phyloP scores from a whole-genome alignment of 1,140 invertebrate genomes.

The Listronotus bonariensis region DNA sequence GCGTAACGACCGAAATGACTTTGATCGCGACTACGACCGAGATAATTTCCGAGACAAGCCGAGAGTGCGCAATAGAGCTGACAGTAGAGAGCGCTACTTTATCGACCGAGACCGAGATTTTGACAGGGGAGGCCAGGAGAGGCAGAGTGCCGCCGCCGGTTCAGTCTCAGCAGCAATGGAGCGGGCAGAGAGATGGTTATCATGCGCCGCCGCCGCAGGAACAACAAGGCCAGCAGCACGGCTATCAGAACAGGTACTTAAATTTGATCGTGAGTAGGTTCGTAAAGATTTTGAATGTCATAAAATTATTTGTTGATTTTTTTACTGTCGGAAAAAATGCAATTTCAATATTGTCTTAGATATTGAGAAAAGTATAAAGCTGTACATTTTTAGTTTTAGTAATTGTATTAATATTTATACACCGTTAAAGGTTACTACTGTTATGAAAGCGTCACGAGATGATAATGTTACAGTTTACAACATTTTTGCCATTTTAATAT shows the following conservation, averaged over 20 bases:
- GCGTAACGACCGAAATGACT: conserved; percentile 1
- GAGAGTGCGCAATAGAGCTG: not conserved
- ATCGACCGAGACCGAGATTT: not conserved
- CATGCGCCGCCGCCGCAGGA: conserved; percentile 1
- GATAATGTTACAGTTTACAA: too few species aligned
- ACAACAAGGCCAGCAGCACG: conserved; percentile 1
- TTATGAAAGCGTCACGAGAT: too few species aligned
- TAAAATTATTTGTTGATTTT: too few species aligned
- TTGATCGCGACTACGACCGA: conserved; percentile 5
- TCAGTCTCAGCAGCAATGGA: not conserved
- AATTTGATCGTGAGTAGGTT: conserved; percentile 9
- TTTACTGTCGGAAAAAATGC: too few species aligned
- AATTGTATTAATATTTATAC: too few species aligned
- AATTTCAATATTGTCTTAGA: too few species aligned
- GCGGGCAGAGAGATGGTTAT: not conserved
- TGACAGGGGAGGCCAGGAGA: not conserved
- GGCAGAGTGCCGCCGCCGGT: not conserved
- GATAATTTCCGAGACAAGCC: conserved; percentile 1
- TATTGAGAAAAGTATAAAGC: too few species aligned
- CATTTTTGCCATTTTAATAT: too few species aligned
- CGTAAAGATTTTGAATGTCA: conserved; percentile 1
- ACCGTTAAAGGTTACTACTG: too few species aligned
- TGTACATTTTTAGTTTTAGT: too few species aligned
- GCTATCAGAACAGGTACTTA: conserved; percentile 3
- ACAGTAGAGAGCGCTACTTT: not conserved